Base-by-base conservation (phyloP, 2,888 invertebrate species). In the Cryptocheilus praepositus region DNA sequence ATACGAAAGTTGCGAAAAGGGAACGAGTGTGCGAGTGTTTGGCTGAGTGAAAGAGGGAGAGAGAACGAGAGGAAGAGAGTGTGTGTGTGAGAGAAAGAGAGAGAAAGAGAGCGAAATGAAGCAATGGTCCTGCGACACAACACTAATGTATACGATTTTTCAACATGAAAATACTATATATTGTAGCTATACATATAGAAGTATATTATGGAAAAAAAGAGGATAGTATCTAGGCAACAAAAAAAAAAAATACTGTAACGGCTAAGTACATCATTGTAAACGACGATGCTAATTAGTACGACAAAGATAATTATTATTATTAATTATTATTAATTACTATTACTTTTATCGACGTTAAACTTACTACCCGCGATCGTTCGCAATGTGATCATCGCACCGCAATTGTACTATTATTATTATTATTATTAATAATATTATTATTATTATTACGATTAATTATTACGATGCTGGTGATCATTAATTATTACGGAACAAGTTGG, bases 111-210 rank as follows among this genome's bases (percentile, higher is more conserved):
- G 56, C 69, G 72, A 74, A 73, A 79, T 78, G 83, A 87, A 87
- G 85, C 85, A 86, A 86, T 86, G 86, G 86, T 86, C 87, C 84
- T 86, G 88, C 86, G 86, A 89, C 88, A 86, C 88, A 86, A 89
- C 89, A 89, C 88, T 89, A 89, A 89, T 89, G 89, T 89, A 89
- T 89, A 89, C 89, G 89, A 89, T 89, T 89, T 89, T 89, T 89
- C 89, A 89, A 89, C 87, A 87, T 86, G 86, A 81, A 88, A 88
- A 88, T 87, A 86, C 86, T 83, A 86, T 88, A 89, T 88, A 88
- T 87, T 88, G 86, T 88, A 88, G 86, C 86, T 87, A 87, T 87
- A 87, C 83, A 85, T 83, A 86, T 85, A 86, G 81, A 86, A 83
- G 72, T 85, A 83, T 56, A 56, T 43, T 43, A 44, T 67, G 72